Base-by-base conservation (phyloP, 2,113 vertebrate genomes). In the Rhombomys opimus region DNA sequence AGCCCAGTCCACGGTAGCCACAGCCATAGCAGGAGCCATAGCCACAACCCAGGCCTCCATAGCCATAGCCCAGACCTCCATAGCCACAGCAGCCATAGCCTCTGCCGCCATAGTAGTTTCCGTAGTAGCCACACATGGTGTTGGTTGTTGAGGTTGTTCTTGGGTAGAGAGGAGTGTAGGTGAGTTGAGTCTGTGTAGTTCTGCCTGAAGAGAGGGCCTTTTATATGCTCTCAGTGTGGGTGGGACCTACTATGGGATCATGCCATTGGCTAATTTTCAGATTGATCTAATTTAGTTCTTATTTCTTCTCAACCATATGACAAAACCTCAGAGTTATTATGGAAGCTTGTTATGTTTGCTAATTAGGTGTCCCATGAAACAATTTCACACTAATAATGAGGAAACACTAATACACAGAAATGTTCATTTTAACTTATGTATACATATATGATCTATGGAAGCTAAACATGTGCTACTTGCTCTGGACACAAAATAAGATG, bases 111-210 rank as follows among this genome's bases (percentile, higher is more conserved):
- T 92, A 92, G 86, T 88, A 95, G 91, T 88, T 92, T 90, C 96
- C 52, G 0, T 94, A 97, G 91, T 89, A 96, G 63, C 95, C 87
- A 38, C 93, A 96, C 91, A 96, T 94, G 84, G 38, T 97, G 50
- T 3, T 88, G 87, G 77, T 35, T 18, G 30, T 82, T 72, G 73
- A 91, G 73, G 67, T 61, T 94, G 72, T 77, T 30, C 13, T 90
- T 73, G 67, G 41, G 65, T 77, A 2, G 54, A 94, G n/a, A 75
- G 17, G 38, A 84, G 27, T 38, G 38, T 2, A 78, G 27, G 18
- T 81, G 72, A 96, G 6, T 89, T 61, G 22, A 93, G 90, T 95
- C 9, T 95, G 94, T 5, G 9, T 0, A 2, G 0, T 57, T 50
- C n/a, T 54, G 7, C n/a, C n/a, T 68, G 4, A 4, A 50, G 30